Evolutionary conservation across 2,113 vertebrate species (phyloP), one percentile per base, ranked within the genome.

Genomic region (Ceratotherium simum): DNA sequence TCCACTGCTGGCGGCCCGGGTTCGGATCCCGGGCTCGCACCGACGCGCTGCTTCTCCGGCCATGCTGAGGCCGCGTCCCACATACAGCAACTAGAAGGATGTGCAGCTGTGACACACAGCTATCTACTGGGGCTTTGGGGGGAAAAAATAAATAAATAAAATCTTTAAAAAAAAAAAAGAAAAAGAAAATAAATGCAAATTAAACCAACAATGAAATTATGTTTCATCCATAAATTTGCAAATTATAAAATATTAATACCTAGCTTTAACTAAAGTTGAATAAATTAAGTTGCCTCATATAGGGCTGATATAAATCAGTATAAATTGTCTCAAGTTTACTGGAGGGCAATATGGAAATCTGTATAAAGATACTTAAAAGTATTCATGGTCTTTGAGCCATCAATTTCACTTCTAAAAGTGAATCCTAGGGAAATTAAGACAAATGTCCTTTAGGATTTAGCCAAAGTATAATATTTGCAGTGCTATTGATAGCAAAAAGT

Each of bases 371-470:
- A 70, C 56, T 97, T 91, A 70, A 83, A 95, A 80, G 51, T 93
- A 95, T 90, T 95, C 54, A 86, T 12, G 56, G 25, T 91, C 31
- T 95, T 93, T 80, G 60, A 79, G 11, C 48, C 23, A 88, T 91
- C 58, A 95, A 72, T 95, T 96, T 90, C 48, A 69, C 64, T 87
- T 96, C 14, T 90, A 91, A 87, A 96, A 97, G 78, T 93, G n/a
- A 51, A 84, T 97, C 17, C 20, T 36, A 51, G 11, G 78, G 31
- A 90, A 95, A 84, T 96, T 93, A 95, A 92, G n/a, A 87, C n/a
- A 83, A 90, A 62, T 54, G 7, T 84, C 75, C 73, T 20, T 39
- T 78, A 85, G 23, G 16, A 91, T 56, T 95, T 65, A 93, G 33
- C 16, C 21, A 81, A 96, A 92, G 42, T 90, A 2, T 87, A 90